Base-by-base conservation (phyloP, 2,888 invertebrate species). In the Chesias legatella region DNA sequence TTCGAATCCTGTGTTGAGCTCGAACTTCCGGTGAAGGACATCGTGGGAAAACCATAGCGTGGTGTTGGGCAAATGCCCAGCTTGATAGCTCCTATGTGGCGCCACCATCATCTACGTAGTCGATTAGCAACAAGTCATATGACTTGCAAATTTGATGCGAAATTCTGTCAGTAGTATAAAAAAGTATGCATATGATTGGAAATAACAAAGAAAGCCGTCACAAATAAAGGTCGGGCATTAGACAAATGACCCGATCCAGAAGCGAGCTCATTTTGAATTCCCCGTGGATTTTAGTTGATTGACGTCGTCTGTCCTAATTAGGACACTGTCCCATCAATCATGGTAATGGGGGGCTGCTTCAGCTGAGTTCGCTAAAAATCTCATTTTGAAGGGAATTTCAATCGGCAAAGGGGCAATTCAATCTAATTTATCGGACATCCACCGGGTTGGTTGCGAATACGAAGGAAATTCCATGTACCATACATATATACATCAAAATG, bases 271-370 rank as follows among this genome's bases (percentile, higher is more conserved):
- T 63, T 68, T 68, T 61, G 62, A 54, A 65, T 58, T 66, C 65
- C 67, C 68, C 49, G 42, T 42, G 56, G 65, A 58, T 53, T 64
- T 60, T 61, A 52, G 57, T 56, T 63, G 66, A 67, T 62, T 69
- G 67, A 73, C 67, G 69, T 60, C 67, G 63, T 59, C 71, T 67
- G 67, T 67, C 67, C 70, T 71, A 79, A 77, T 79, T 76, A 74
- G 63, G 62, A 60, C 58, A 58, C 57, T 60, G 66, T 56, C 57
- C 63, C 68, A 76, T 79, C 70, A 71, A 76, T 79, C 76, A 75
- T 72, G 59, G 63, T 69, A 73, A 73, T 71, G 67, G 70, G 67
- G 70, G 58, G 63, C 56, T 61, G 60, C 60, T 60, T 61, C 63
- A 60, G 59, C 45, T 33, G 40, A 43, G 47, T 36, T 50, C 22